Conservation (phyloP, 2,888 invertebrate genomes). For the Trachelus tabidus region DNA sequence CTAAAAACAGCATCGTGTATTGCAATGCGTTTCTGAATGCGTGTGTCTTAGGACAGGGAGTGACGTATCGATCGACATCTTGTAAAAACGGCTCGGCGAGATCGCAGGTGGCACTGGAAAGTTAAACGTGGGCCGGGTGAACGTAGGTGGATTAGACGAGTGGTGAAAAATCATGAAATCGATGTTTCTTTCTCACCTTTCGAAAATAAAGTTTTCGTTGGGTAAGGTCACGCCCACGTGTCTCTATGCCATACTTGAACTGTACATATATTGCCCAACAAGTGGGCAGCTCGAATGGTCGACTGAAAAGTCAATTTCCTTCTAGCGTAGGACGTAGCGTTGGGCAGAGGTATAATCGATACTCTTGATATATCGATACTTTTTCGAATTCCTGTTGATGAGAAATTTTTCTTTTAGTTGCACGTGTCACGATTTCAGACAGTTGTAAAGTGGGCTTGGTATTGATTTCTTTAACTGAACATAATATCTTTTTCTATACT, state of each 20-base stretch:
- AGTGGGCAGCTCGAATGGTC: constrained; percentile 32
- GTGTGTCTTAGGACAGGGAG: not conserved
- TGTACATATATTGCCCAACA: constrained; percentile 22
- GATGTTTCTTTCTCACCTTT: constrained; percentile 44
- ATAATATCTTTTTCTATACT: not conserved
- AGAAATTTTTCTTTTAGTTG: not conserved
- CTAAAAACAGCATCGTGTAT: not conserved
- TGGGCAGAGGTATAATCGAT: not conserved
- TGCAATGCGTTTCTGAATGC: not conserved
- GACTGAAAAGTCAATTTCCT: constrained; percentile 42
- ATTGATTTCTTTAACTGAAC: not conserved
- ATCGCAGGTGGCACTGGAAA: constrained; percentile 36
- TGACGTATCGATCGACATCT: constrained; percentile 21
- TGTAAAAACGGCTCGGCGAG: not conserved
- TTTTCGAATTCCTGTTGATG: not conserved
- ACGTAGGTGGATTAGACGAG: constrained; percentile 35
- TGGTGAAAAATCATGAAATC: constrained; percentile 28
- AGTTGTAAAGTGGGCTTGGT: not conserved
- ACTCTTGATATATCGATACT: not conserved
- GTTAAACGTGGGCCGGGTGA: constrained; percentile 35
- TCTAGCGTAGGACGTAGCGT: constrained; percentile 40
- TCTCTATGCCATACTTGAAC: constrained; percentile 32
- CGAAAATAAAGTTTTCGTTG: constrained; percentile 44
- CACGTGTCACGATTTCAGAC: not conserved
- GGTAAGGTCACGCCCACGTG: constrained; percentile 28